Evolutionary conservation across 2,888 invertebrate species (phyloP), one percentile per base, ranked within the genome.

Genomic region (Dorcus hopei): DNA sequence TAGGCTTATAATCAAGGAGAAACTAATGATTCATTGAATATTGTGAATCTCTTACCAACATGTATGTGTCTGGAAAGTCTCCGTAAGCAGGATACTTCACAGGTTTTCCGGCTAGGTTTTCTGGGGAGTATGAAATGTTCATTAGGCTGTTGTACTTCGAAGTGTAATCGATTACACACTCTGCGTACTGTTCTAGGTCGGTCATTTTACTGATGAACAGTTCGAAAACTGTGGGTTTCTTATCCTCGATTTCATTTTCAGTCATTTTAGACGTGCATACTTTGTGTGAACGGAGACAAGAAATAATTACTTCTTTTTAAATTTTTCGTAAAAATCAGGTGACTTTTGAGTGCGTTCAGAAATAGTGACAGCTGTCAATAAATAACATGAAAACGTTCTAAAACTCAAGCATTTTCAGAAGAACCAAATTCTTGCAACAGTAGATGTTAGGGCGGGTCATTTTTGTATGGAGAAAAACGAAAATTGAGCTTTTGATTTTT

Each of bases 121-220:
- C 85, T 4, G 93, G 94, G 3, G 93, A 90, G 74, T 95, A 95
- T 0, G 93, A 93, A 73, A 92, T 90, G 79, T 92, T 93, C 61
- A 87, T 88, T 77, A 89, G 89, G 75, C 89, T 91, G 61, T 94
- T 95, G 80, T 95, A 96, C 79, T 93, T 93, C 0, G 94, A 94
- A 75, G 93, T 93, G 74, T 91, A 95, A 75, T 91, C 90, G 48
- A 87, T 80, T 43, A 95, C 91, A 72, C 86, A 86, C 69, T 87
- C 83, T 2, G 89, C 93, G 78, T 87, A 94, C 73, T 93, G 93
- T 72, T 91, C 88, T 40, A 90, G 77, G 70, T 85, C 70, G n/a
- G 53, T 60, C 75, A 76, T 76, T 48, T 68, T 64, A 49, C 66
- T 68, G 38, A 68, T 59, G 26, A 68, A 43, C 23, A 61, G n/a